phyloP scores from a whole-genome alignment of 2,113 vertebrate genomes.

The Prochilodus magdalenae region DNA sequence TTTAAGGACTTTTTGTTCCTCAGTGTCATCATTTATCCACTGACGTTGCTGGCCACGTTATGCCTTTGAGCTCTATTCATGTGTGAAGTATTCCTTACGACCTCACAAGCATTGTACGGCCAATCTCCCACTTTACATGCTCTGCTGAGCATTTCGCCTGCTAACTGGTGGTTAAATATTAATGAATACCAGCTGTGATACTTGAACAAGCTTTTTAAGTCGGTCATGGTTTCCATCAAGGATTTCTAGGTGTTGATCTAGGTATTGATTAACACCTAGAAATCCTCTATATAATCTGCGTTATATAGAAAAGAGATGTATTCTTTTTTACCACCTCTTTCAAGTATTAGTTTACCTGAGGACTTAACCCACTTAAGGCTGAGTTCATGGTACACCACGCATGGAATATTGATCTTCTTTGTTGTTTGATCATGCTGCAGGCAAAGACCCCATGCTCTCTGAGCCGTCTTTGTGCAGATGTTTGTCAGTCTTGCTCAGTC shows the following conservation, averaged over 20 bases:
- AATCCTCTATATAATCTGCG: too few relatives aligned
- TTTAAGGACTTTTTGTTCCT: conserved; percentile 14
- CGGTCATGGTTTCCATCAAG: neutral
- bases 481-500: conserved; percentile 50
- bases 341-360: neutral
- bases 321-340: neutral
- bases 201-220: conserved; percentile 25
- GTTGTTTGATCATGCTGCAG: conserved; percentile 25
- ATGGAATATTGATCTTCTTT: conserved; percentile 16
- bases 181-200: conserved; percentile 47
- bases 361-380: neutral
- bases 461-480: conserved; percentile 46
- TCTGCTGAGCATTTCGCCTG: conserved; percentile 9
- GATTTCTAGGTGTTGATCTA: neutral
- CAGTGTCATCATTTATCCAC: neutral
- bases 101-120: conserved; percentile 10
- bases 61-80: neutral
- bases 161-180: conserved; percentile 54
- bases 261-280: too few relatives aligned
- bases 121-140: conserved; percentile 25
- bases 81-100: conserved; percentile 23
- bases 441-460: neutral
- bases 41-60: neutral
- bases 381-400: neutral
- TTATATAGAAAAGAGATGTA: neutral